phyloP scores from a whole-genome alignment of 2,113 vertebrate species.

The Laticauda laticaudata region DNA sequence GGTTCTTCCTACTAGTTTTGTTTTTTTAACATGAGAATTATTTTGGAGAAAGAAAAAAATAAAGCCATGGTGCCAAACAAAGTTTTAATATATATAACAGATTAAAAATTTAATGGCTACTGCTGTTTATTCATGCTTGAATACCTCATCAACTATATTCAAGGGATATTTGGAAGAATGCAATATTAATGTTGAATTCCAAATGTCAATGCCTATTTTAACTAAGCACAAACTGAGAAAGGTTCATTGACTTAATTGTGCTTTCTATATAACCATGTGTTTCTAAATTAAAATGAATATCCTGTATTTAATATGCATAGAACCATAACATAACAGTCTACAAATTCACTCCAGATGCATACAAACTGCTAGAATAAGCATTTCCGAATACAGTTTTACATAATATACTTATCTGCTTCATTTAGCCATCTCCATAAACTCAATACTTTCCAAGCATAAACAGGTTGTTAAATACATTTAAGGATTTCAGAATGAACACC shows the following conservation, averaged over 20 bases:
- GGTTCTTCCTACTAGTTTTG: background rate
- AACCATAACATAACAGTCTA: slow-evolving; percentile 38
- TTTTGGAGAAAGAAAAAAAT: background rate
- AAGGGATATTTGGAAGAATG: slow-evolving; percentile 27
- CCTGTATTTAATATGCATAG: slow-evolving; percentile 54
- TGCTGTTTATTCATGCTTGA: slow-evolving; percentile 32
- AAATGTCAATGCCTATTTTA: slow-evolving; percentile 15
- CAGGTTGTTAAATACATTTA: slow-evolving; percentile 68
- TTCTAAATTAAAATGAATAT: slow-evolving; percentile 55
- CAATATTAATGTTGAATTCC: slow-evolving; percentile 51
- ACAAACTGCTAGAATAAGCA: slow-evolving; percentile 63
- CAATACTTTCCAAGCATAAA: slow-evolving; percentile 58
- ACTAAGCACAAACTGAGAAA: background rate
- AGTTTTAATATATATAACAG: slow-evolving; percentile 40
- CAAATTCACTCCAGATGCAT: slow-evolving; percentile 61
- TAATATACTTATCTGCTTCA: slow-evolving; percentile 65
- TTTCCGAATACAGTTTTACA: slow-evolving; percentile 56
- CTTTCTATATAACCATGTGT: slow-evolving; percentile 36
- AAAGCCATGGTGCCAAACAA: background rate
- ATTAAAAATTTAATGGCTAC: slow-evolving; percentile 42
- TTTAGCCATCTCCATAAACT: slow-evolving; percentile 62
- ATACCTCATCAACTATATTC: background rate
- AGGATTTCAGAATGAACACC: slow-evolving; percentile 63
- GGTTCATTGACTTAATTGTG: slow-evolving; percentile 40
- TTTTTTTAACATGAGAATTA: slow-evolving; percentile 37